Conservation (phyloP, 2,888 invertebrate genomes). For the Polyploca ridens region DNA sequence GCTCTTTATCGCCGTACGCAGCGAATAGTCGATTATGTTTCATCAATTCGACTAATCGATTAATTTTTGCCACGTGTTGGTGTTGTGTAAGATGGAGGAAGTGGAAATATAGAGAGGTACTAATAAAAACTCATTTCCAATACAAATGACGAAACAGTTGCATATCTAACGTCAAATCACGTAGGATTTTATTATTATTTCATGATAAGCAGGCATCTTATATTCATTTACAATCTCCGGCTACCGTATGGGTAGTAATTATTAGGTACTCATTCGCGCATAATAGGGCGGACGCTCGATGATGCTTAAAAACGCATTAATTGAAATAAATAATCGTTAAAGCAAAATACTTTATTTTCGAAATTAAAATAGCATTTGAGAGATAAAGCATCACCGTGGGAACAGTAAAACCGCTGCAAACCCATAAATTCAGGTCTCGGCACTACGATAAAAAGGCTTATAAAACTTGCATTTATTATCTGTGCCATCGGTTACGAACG, state of each 20-base stretch:
- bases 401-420: conserved; percentile 60
- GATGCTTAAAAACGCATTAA: conserved; percentile 39
- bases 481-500: conserved; percentile 52
- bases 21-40: not conserved
- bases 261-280: not conserved
- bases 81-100: conserved; percentile 35
- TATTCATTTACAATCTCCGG: conserved; percentile 28
- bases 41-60: not conserved
- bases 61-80: conserved; percentile 16
- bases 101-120: conserved; percentile 36
- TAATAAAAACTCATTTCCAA: conserved; percentile 49
- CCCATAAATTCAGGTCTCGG: conserved; percentile 59
- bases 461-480: conserved; percentile 72
- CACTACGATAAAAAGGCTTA: conserved; percentile 64
- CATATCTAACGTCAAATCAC: conserved; percentile 47
- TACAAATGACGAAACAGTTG: conserved; percentile 27
- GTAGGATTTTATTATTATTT: conserved; percentile 45
- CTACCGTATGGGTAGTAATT: conserved; percentile 1
- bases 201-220: conserved; percentile 32
- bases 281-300: not conserved
- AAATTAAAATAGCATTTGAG: conserved; percentile 58
- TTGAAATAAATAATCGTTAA: conserved; percentile 56
- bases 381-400: conserved; percentile 65
- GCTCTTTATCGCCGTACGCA: conserved; percentile 32
- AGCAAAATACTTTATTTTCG: conserved; percentile 55